A percentile compares a stretch with the other conserved stretches of the same genome.
phyloP scores from a whole-genome alignment of 2,888 invertebrate species.

The Drosophila infuscata region DNA sequence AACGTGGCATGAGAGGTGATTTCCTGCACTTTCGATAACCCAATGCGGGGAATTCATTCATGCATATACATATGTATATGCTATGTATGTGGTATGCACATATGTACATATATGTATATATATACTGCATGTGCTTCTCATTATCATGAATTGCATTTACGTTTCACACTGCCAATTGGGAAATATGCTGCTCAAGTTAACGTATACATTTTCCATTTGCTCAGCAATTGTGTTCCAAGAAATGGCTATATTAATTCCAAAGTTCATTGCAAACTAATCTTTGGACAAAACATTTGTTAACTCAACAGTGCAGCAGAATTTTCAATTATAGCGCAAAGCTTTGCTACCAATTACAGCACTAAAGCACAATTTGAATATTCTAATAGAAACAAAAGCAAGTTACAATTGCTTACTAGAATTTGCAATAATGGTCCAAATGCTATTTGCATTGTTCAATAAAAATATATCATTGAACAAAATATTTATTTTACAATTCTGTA shows the following conservation, averaged over 20 bases:
- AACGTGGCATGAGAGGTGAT: slow-evolving; percentile 6
- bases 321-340: neutral
- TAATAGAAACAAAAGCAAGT: neutral
- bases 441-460: neutral
- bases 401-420: neutral
- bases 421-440: neutral
- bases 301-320: neutral
- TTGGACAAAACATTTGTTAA: neutral
- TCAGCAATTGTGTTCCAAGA: neutral
- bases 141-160: slow-evolving; percentile 6
- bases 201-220: neutral
- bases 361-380: neutral
- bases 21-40: slow-evolving; percentile 33
- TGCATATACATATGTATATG: neutral
- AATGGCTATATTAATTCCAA: neutral
- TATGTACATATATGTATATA: neutral
- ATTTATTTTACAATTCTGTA: neutral
- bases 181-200: neutral
- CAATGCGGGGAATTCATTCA: slow-evolving; percentile 33
- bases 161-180: slow-evolving; percentile 1
- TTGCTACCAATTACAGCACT: too few species aligned
- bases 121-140: neutral
- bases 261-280: neutral
- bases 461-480: neutral
- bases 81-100: neutral